phyloP scores from a whole-genome alignment of 2,888 invertebrate species.

The Cosmopolites sordidus region DNA sequence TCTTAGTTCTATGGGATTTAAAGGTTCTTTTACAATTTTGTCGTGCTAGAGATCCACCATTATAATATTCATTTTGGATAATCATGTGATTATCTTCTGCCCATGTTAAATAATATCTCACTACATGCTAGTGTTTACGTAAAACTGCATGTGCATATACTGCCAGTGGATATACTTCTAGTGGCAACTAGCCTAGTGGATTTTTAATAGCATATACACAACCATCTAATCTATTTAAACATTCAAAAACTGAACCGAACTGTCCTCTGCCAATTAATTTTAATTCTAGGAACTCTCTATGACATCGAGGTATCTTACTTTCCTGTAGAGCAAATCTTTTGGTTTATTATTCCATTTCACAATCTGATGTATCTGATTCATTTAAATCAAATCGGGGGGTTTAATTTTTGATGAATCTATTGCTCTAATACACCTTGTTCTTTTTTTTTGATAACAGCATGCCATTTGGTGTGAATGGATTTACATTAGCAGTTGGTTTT shows the following conservation, averaged over 20 bases:
- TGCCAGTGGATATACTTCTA: conserved; percentile 83
- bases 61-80: conserved; percentile 93
- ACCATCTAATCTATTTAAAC: conserved; percentile 85
- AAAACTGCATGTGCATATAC: conserved; percentile 92
- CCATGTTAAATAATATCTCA: conserved; percentile 95
- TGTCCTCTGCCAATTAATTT: conserved; percentile 79
- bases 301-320: conserved; percentile 77
- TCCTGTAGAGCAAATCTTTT: conserved; percentile 72
- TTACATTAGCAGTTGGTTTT: conserved; percentile 69
- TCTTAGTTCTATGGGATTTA: conserved; percentile 70
- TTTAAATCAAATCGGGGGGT: conserved; percentile 38
- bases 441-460: conserved; percentile 62
- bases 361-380: conserved; percentile 49
- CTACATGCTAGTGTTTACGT: conserved; percentile 86
- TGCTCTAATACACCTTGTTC: conserved; percentile 62
- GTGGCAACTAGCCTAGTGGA: conserved; percentile 79
- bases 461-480: conserved; percentile 82
- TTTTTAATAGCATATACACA: conserved; percentile 86
- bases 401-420: conserved; percentile 40
- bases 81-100: conserved; percentile 92
- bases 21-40: conserved; percentile 47
- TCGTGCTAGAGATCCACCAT: conserved; percentile 58
- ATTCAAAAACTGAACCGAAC: conserved; percentile 85
- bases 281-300: conserved; percentile 81
- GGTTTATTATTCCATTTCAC: conserved; percentile 66